Base-by-base conservation (phyloP, 2,888 invertebrate species). In the Cryptus viduatorius region DNA sequence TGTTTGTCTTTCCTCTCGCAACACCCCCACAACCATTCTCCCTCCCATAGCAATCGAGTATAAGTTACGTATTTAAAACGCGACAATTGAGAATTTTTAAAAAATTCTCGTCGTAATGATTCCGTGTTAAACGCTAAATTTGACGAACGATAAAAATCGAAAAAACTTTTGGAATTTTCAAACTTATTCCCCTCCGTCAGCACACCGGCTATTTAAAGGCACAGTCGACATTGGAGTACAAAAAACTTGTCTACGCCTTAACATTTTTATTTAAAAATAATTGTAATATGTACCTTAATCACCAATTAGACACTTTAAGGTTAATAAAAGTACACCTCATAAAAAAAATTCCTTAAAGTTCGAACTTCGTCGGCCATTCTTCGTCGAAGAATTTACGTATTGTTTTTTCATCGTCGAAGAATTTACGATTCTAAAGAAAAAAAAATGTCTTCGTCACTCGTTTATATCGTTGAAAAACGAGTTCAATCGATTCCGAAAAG, bases 81-180 rank as follows among this genome's bases (percentile, higher is more conserved):
- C 82, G 77, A 67, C 88, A 88, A 88, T 87, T 83, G 87, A 87
- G 85, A 82, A 79, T 76, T 86, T 84, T 87, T 86, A 69, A 83
- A 87, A 77, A 84, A 69, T 56, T 24, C 4, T 16, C 56, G 24
- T 24, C 10, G 56, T 56, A 10, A 56, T 10, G 12, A 2, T 8
- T 1, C 56, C 24, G 53, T 16, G 7, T 19, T 16, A 16, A 53
- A 0, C 53, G 3, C 3, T n/a, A 16, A 53, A 0, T 8, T 53
- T 8, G n/a, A 10, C 56, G 16, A 12, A 1, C 24, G 56, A 56
- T 24, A 10, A 24, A 56, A 37, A n/a, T 16, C 4, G 53, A 19
- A 0, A 53, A 8, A 16, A 53, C 2, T 19, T 8, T 53, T 2
- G 53, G 8, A 53, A 16, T 16, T 5, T n/a, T 3, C 7, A 1